Conservation (phyloP, 1,140 invertebrate genomes). For the Drosophila equinoxialis region DNA sequence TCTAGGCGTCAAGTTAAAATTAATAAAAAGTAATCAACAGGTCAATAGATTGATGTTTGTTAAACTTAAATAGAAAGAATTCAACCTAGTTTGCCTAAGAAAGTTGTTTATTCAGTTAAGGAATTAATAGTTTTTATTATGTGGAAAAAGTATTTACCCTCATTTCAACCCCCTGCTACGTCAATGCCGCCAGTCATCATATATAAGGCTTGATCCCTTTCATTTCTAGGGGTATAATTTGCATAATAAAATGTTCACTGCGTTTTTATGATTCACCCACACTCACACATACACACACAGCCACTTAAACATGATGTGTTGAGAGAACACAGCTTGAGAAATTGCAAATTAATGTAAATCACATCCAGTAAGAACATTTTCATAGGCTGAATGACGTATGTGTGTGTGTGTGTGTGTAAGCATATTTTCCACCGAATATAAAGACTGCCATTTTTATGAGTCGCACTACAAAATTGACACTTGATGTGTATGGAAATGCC, state of each 20-base stretch:
- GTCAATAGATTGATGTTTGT: no score
- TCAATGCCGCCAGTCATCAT: slow-evolving; percentile 23
- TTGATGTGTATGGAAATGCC: slow-evolving; percentile 50
- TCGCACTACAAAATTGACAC: slow-evolving; percentile 63
- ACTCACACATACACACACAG: slow-evolving; percentile 25
- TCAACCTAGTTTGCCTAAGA: no score
- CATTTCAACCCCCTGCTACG: neutral
- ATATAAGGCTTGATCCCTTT: slow-evolving; percentile 63
- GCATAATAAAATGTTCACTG: slow-evolving; percentile 70
- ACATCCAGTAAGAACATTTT: slow-evolving; percentile 46
- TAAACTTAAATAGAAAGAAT: no score
- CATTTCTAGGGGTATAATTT: slow-evolving; percentile 62
- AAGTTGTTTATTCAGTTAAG: no score
- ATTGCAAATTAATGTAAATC: slow-evolving; percentile 83
- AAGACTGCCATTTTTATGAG: slow-evolving; percentile 69
- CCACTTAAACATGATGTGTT: slow-evolving; percentile 54
- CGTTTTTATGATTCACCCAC: slow-evolving; percentile 68
- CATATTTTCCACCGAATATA: neutral
- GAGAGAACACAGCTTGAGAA: slow-evolving; percentile 74
- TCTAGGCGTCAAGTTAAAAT: no score
- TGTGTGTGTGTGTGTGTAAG: no score
- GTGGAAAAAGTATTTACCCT: neutral
- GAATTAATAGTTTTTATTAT: no score
- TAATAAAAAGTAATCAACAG: no score
- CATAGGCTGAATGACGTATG: slow-evolving; percentile 32